phyloP scores from a whole-genome alignment of 2,797 vertebrate genomes.

The Pelodytes ibericus region DNA sequence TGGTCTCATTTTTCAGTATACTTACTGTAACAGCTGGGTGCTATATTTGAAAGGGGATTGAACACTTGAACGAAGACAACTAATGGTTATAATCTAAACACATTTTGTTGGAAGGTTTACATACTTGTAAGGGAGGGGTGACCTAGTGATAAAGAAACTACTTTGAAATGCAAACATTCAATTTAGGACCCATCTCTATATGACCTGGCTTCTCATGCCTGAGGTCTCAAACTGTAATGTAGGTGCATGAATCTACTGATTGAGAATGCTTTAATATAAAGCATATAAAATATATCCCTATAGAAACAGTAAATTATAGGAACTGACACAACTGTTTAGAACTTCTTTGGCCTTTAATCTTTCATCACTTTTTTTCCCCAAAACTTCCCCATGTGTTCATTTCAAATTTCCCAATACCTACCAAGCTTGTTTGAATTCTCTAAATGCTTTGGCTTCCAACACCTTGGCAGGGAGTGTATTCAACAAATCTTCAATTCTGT shows the following conservation, averaged over 20 bases:
- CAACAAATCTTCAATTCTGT: too few species aligned
- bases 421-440: too few species aligned
- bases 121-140: slow-evolving; percentile 47
- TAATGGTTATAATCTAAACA: slow-evolving; percentile 48
- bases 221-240: slow-evolving; percentile 45
- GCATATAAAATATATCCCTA: too few species aligned
- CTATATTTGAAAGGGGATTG: slow-evolving; percentile 46
- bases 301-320: too few species aligned
- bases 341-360: too few species aligned
- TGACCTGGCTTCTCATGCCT: slow-evolving; percentile 38
- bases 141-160: slow-evolving; percentile 45
- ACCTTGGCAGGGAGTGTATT: too few species aligned
- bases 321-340: too few species aligned
- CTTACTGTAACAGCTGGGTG: slow-evolving; percentile 41
- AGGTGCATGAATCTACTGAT: slow-evolving; percentile 37
- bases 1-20: slow-evolving; percentile 25
- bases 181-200: slow-evolving; percentile 40
- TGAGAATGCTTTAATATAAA: too few species aligned
- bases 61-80: slow-evolving; percentile 43
- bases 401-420: too few species aligned
- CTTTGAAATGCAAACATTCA: slow-evolving; percentile 51
- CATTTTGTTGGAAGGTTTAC: slow-evolving; percentile 48
- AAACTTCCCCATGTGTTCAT: too few species aligned
- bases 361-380: too few species aligned
- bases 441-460: too few species aligned